phyloP scores from a whole-genome alignment of 2,113 vertebrate genomes.

The Piliocolobus tephrosceles region DNA sequence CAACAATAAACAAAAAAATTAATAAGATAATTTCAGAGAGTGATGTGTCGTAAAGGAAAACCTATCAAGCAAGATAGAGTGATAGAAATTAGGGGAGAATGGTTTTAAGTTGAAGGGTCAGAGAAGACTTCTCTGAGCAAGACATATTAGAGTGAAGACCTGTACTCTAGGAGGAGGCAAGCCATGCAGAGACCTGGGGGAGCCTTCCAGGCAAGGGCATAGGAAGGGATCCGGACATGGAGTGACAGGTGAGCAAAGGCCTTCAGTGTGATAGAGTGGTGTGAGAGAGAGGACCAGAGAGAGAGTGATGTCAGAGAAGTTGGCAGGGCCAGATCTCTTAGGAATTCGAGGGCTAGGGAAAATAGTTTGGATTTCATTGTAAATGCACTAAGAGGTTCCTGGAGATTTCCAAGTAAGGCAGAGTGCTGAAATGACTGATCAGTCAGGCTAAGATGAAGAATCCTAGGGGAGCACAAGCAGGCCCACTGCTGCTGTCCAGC shows the following conservation, averaged over 20 bases:
- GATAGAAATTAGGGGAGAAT: not conserved
- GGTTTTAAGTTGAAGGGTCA: not conserved
- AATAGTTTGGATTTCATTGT: not conserved
- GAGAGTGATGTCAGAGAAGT: not conserved
- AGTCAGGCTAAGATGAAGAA: not conserved
- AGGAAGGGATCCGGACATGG: not conserved
- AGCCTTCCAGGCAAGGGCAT: not conserved
- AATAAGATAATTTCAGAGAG: not conserved
- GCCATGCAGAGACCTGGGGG: not conserved
- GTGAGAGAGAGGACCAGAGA: no score
- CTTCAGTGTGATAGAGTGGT: fast-evolving
- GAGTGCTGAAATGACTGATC: not conserved
- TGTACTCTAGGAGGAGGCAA: not conserved
- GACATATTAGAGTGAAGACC: fast-evolving
- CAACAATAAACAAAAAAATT: not conserved
- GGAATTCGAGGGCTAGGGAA: not conserved
- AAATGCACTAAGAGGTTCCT: not conserved
- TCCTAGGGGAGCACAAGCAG: not conserved
- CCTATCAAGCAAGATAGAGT: not conserved
- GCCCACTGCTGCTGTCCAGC: not conserved
- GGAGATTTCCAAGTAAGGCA: not conserved
- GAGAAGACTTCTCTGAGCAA: not conserved
- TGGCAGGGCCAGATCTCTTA: not conserved
- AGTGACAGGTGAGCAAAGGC: not conserved
- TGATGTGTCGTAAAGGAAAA: not conserved